Evolutionary conservation across 2,797 vertebrate genomes (phyloP), one percentile per base, ranked within the genome.

Genomic region (Eleutherodactylus coqui): DNA sequence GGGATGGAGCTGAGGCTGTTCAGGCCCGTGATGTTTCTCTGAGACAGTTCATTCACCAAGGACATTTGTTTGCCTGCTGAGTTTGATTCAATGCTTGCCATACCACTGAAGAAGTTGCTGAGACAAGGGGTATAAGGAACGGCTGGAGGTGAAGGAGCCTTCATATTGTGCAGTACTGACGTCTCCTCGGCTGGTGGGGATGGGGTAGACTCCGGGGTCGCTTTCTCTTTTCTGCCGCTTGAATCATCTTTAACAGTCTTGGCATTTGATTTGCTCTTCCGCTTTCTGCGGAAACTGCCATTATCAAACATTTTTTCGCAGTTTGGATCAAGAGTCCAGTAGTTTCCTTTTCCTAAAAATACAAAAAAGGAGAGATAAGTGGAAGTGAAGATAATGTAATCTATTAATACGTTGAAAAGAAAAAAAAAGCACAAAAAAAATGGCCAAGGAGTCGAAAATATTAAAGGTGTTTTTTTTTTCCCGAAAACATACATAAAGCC

Each of bases 231-330:
- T 62, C 92, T 62, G 0, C 38, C 34, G 17, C 7, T 78, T 29
- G 89, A 70, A 0, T 38, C 92, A 6, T 98, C 96, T 87, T 98
- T 98, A 0, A 92, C 9, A 0, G 91, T 76, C 0, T 90, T 88
- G 0, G 92, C 88, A 79, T 98, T 97, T 0, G 97, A 96, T 24
- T 97, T 95, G 24, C 97, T 94, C 90, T 99, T 99, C 83, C 97
- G 94, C 86, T 99, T 99, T 87, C 98, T 89, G 1, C 98, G 96
- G 91, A 99, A 99, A 89, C 99, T 99, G 6, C 98, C 98, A 0
- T 99, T 99, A 91, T 99, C 98, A 84, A 99, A 99, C 97, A 99
- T 99, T 91, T 99, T 99, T 90, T 99, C 98, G 73, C 98, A 99
- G 94, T 99, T 99, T 16, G 98, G 96, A 88, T 99, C 98, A 88